Conservation (phyloP, 2,113 vertebrate genomes). For the Erythrocercus mccallii region DNA sequence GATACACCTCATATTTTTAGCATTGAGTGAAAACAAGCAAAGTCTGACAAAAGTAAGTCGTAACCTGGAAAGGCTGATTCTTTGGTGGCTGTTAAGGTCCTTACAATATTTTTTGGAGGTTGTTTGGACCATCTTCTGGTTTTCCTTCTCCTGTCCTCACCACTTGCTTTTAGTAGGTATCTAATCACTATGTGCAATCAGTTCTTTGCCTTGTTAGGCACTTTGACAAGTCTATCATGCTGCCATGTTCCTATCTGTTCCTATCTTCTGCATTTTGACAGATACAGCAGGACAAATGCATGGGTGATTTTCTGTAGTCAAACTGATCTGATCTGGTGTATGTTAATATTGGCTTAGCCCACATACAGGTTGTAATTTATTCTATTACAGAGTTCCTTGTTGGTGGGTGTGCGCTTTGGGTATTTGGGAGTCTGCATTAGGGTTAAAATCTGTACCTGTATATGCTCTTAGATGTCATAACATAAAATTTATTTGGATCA, state of each 20-base stretch:
- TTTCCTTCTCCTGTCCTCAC: not conserved
- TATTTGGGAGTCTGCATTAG: not conserved
- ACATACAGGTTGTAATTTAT: rapidly evolving
- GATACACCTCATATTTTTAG: not conserved
- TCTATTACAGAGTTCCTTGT: not conserved
- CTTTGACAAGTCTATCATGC: rapidly evolving
- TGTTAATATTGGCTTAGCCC: not conserved
- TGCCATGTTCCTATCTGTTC: not conserved
- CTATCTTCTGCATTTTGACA: not conserved
- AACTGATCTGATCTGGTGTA: not conserved
- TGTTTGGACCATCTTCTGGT: not conserved
- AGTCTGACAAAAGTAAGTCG: rapidly evolving
- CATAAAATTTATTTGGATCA: not conserved
- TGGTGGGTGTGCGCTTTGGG: not conserved
- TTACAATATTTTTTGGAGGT: not conserved
- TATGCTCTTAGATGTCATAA: not conserved
- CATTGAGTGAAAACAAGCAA: not conserved
- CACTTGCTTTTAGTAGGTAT: not conserved
- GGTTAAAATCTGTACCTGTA: not conserved
- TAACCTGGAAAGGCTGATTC: not conserved
- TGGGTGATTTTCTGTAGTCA: not conserved
- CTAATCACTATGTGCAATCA: not conserved
- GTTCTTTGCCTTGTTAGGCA: not conserved
- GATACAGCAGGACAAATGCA: not conserved
- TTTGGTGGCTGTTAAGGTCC: not conserved